These are phyloP conservation scores for Psix sp. DNA, from an alignment of 1,140 invertebrate species.

Conservation along the genomic window DNA sequence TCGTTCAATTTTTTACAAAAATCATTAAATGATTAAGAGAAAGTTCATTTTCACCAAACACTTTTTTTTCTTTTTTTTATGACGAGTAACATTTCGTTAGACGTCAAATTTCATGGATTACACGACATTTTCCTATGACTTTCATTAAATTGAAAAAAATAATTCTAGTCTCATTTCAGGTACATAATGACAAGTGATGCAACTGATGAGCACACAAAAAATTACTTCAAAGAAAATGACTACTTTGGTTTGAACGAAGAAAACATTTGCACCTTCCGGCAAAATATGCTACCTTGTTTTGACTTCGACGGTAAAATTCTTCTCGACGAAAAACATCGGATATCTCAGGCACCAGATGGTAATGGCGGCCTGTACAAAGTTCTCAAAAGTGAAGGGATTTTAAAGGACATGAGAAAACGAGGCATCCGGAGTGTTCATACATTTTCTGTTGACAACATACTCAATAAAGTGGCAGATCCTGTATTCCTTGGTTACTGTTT, in stretches of 20 bases:
- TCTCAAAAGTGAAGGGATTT: constrained; percentile 83
- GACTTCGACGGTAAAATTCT: constrained; percentile 96
- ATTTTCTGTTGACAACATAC: constrained; percentile 99
- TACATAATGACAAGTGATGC: constrained; percentile 99
- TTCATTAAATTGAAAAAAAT: no score
- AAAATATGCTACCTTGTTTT: constrained; percentile 95
- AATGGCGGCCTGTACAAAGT: constrained; percentile 98
- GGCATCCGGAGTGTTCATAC: constrained; percentile 95
- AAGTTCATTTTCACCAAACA: no score
- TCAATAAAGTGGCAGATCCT: constrained; percentile 98
- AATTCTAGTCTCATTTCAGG: constrained; percentile 73
- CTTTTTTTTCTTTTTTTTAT: no score
- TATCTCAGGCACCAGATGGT: constrained; percentile 96
- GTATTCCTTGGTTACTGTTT: constrained; percentile 97
- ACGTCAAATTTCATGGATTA: no score
- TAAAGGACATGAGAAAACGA: constrained; percentile 88
- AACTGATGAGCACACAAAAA: constrained; percentile 89
- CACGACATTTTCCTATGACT: no score
- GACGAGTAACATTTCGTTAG: no score
- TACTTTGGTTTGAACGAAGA: constrained; percentile 92
- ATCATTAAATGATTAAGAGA: no score
- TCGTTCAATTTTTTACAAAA: no score
- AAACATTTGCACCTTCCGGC: constrained; percentile 93
- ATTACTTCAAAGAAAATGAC: constrained; percentile 88
- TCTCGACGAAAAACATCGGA: constrained; percentile 85